Percentiles rank a stretch among this genome's conserved stretches.
These are phyloP conservation scores for Andrena haemorrhoa DNA, from an alignment of 2,888 invertebrate species.

Conservation along the genomic window DNA sequence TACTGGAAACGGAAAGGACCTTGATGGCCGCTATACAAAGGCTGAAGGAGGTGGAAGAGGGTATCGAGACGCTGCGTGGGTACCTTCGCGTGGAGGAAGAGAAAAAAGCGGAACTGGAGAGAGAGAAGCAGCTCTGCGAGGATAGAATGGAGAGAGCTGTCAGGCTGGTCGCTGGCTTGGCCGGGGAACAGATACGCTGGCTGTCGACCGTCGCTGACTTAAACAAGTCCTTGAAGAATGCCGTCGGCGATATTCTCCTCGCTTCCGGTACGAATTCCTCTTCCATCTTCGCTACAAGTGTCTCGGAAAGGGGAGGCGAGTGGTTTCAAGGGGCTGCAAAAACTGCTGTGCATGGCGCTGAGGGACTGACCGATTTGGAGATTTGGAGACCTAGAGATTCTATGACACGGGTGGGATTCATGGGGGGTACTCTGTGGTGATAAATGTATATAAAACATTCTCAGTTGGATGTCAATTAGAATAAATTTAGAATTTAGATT, in stretches of 20 bases:
- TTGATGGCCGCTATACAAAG: conserved; percentile 91
- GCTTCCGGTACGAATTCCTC: conserved; percentile 85
- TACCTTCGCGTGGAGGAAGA: conserved; percentile 91
- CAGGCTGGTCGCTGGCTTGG: conserved; percentile 88
- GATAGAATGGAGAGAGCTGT: conserved; percentile 92
- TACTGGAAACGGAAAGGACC: conserved; percentile 88
- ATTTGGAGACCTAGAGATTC: too few species aligned
- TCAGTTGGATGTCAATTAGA: too few species aligned
- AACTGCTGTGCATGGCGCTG: too few species aligned
- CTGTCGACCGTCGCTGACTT: conserved; percentile 88
- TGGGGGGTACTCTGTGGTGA: too few species aligned
- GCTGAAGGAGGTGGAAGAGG: conserved; percentile 91
- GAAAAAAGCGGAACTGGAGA: conserved; percentile 90
- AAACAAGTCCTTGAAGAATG: conserved; percentile 81
- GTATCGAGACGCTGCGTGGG: conserved; percentile 90
- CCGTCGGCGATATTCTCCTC: conserved; percentile 90
- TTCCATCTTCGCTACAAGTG: not conserved
- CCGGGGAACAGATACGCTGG: conserved; percentile 91
- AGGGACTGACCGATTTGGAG: too few species aligned
- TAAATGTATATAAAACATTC: too few species aligned
- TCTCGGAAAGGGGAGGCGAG: too few species aligned
- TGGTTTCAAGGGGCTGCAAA: too few species aligned
- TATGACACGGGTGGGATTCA: too few species aligned
- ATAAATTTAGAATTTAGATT: too few species aligned
- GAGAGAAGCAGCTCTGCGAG: conserved; percentile 91